These are phyloP conservation scores for Takifugu flavidus DNA, from an alignment of 2,113 vertebrate species.

Conservation along the genomic window DNA sequence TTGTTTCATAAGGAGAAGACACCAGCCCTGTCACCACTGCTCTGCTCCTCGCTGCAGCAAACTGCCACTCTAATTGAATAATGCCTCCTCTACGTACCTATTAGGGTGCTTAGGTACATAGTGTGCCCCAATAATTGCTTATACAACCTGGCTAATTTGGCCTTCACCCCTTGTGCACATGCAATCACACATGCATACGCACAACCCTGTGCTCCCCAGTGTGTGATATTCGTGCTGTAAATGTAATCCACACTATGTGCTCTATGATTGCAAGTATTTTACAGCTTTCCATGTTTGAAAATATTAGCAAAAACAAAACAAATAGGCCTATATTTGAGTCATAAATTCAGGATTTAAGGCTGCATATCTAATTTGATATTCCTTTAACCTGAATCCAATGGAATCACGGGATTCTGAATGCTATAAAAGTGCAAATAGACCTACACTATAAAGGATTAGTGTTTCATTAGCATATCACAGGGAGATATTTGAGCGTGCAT, in stretches of 20 bases:
- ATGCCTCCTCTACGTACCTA: slow-evolving; percentile 78
- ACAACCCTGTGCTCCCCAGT: slow-evolving; percentile 12
- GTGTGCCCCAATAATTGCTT: slow-evolving; percentile 77
- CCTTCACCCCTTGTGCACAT: slow-evolving; percentile 51
- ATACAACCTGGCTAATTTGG: slow-evolving; percentile 75
- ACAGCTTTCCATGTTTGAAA: slow-evolving; percentile 45
- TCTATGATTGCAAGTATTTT: slow-evolving; percentile 27
- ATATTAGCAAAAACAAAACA: slow-evolving; percentile 51
- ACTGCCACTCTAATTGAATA: slow-evolving; percentile 86
- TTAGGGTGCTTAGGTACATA: slow-evolving; percentile 77
- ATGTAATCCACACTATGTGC: slow-evolving; percentile 45
- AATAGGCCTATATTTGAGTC: slow-evolving; percentile 43
- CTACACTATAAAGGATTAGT: slow-evolving; percentile 56
- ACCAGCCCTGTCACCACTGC: slow-evolving; percentile 74
- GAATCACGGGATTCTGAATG: slow-evolving; percentile 38
- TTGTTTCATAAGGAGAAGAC: slow-evolving; percentile 87
- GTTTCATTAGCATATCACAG: slow-evolving; percentile 68
- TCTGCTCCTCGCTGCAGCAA: slow-evolving; percentile 78
- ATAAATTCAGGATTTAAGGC: slow-evolving; percentile 50
- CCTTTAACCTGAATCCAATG: slow-evolving; percentile 55
- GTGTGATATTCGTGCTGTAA: slow-evolving; percentile 59
- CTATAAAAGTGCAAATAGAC: slow-evolving; percentile 60
- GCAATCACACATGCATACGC: slow-evolving; percentile 19
- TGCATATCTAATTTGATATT: slow-evolving; percentile 55
- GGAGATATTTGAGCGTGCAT: slow-evolving; percentile 54